These are phyloP conservation scores for Sitta carolinensis DNA, from an alignment of 2,797 vertebrate genomes.

Conservation along the genomic window DNA sequence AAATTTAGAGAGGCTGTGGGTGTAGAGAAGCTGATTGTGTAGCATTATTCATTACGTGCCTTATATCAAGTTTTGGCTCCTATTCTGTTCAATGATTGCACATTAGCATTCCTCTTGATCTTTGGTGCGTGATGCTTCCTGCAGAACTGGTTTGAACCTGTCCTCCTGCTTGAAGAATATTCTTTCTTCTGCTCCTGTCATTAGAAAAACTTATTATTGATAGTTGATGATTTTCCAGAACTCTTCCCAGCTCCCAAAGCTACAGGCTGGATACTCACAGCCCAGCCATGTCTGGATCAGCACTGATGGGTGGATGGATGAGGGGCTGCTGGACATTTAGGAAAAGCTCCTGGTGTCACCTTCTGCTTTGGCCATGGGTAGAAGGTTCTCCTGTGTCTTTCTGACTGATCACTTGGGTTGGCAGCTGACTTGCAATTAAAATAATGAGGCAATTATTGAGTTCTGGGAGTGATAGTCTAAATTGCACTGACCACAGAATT, in stretches of 20 bases:
- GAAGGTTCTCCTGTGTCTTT: background rate
- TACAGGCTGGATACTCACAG: background rate
- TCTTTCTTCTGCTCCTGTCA: slow-evolving; percentile 27
- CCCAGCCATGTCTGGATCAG: background rate
- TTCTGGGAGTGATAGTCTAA: background rate
- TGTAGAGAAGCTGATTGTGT: slow-evolving; percentile 40
- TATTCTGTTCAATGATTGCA: slow-evolving; percentile 46
- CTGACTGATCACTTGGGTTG: background rate
- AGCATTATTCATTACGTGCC: slow-evolving; percentile 48
- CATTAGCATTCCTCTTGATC: slow-evolving; percentile 62
- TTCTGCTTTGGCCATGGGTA: background rate
- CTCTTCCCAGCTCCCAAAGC: slow-evolving; percentile 2
- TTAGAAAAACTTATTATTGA: slow-evolving; percentile 39
- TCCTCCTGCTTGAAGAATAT: slow-evolving; percentile 36
- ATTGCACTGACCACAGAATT: background rate
- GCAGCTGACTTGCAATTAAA: slow-evolving; percentile 30
- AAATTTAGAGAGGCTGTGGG: slow-evolving; percentile 52
- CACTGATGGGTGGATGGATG: background rate
- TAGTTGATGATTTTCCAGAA: slow-evolving; percentile 26
- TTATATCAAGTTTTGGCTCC: slow-evolving; percentile 55
- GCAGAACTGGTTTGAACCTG: slow-evolving; percentile 55
- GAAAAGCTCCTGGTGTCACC: background rate
- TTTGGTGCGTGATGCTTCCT: slow-evolving; percentile 39
- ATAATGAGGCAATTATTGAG: background rate
- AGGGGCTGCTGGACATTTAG: background rate